phyloP scores from a whole-genome alignment of 2,113 vertebrate species.

The Psittacula cyanocephala region DNA sequence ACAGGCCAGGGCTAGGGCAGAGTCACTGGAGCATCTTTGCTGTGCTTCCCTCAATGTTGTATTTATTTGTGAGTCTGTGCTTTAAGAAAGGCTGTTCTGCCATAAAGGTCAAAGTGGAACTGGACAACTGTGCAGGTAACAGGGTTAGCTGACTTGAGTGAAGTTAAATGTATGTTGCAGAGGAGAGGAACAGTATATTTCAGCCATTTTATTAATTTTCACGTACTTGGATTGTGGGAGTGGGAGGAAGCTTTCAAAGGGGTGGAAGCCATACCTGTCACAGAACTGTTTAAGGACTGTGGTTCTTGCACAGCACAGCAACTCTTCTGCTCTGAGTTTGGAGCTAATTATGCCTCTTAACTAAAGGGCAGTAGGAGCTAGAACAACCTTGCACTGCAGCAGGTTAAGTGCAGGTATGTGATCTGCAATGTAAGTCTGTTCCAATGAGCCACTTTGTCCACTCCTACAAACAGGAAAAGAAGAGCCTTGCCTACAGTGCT shows the following conservation, averaged over 20 bases:
- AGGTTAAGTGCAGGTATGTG: background rate
- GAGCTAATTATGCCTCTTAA: background rate
- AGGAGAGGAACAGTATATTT: background rate
- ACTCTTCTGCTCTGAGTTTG: background rate
- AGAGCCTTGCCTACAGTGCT: background rate
- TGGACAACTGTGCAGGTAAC: background rate
- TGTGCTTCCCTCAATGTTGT: background rate
- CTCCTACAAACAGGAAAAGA: background rate
- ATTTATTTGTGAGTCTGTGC: background rate
- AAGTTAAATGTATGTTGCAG: background rate
- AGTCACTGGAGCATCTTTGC: background rate
- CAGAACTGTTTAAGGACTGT: background rate
- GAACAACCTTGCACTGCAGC: background rate
- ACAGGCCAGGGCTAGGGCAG: background rate
- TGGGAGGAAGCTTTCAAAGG: background rate
- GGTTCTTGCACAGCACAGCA: background rate
- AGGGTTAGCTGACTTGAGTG: background rate
- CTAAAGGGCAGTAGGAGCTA: background rate
- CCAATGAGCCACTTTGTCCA: background rate
- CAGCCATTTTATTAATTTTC: background rate
- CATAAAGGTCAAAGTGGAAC: background rate
- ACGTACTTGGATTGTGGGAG: background rate
- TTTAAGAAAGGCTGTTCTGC: background rate
- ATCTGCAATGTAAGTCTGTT: background rate
- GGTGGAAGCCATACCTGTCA: background rate